A percentile compares a stretch with the other conserved stretches of the same genome.
These are phyloP conservation scores for Lingula anatina DNA, from an alignment of 2,888 invertebrate genomes.

Conservation along the genomic window DNA sequence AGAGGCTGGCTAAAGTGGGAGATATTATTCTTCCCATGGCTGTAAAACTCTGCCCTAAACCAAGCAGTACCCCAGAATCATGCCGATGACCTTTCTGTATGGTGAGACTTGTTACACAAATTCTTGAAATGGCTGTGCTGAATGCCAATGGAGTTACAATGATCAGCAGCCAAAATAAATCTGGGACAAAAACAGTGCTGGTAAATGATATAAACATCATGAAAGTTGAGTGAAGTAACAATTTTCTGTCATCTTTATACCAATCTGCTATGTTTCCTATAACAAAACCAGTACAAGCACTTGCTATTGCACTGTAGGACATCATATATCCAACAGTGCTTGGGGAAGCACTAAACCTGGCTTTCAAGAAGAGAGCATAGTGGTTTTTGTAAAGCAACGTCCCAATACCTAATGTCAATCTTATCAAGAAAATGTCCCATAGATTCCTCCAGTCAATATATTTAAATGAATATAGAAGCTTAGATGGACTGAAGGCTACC, in stretches of 20 bases:
- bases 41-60: conserved; percentile 46
- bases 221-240: conserved; percentile 30
- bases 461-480: too few relatives aligned
- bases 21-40: conserved; percentile 46
- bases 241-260: conserved; percentile 25
- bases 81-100: conserved; percentile 28
- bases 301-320: conserved; percentile 39
- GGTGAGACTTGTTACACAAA: conserved; percentile 36
- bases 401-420: conserved; percentile 44
- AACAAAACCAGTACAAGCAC: conserved; percentile 40
- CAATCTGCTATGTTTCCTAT: conserved; percentile 32
- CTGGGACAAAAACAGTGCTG: conserved; percentile 21
- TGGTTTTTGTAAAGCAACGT: conserved; percentile 44
- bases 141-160: conserved; percentile 38
- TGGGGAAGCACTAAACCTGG: conserved; percentile 35
- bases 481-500: too few relatives aligned
- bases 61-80: conserved; percentile 42
- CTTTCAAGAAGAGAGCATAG: conserved; percentile 33
- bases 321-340: conserved; percentile 43
- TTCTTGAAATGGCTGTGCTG: conserved; percentile 36
- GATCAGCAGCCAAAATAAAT: conserved; percentile 23
- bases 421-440: conserved; percentile 46
- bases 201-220: conserved; percentile 21
- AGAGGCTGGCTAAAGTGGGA: conserved; percentile 43
- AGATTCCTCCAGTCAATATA: conserved; percentile 38